phyloP scores from a whole-genome alignment of 1,140 invertebrate species.

The Penaeus chinensis region DNA sequence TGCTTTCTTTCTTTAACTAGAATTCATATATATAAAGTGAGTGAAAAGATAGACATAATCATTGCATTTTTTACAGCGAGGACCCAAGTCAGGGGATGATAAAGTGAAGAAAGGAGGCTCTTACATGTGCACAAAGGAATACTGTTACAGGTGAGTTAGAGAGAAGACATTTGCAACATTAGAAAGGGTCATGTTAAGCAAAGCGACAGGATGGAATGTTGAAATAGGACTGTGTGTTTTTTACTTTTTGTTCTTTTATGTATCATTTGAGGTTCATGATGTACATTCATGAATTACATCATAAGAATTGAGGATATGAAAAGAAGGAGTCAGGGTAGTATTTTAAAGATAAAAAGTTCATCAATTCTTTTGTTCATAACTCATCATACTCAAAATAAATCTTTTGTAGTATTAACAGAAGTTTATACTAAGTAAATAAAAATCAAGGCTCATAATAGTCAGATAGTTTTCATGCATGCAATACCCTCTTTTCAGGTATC shows the following conservation, averaged over 20 bases:
- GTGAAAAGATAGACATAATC: not conserved
- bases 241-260: not conserved
- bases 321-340: too few relatives aligned
- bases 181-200: not conserved
- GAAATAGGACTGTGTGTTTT: not conserved
- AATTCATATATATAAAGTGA: not conserved
- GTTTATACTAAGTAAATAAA: not conserved
- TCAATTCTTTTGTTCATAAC: too few relatives aligned
- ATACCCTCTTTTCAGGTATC: constrained; percentile 75
- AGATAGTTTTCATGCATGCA: not conserved
- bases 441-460: not conserved
- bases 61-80: constrained; percentile 72
- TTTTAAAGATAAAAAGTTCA: too few relatives aligned
- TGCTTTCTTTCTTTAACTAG: not conserved
- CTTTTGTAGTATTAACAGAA: too few relatives aligned
- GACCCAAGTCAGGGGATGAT: constrained; percentile 75
- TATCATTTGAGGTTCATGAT: too few relatives aligned
- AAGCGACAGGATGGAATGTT: not conserved
- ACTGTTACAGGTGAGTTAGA: constrained; percentile 78
- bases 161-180: not conserved
- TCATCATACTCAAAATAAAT: too few relatives aligned
- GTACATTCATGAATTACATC: too few relatives aligned
- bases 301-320: too few relatives aligned
- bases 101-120: constrained; percentile 98
- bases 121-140: constrained; percentile 90